A percentile compares a stretch with the other conserved stretches of the same genome.
Conservation (phyloP, 2,888 invertebrate genomes). For the Anorthoa munda region DNA sequence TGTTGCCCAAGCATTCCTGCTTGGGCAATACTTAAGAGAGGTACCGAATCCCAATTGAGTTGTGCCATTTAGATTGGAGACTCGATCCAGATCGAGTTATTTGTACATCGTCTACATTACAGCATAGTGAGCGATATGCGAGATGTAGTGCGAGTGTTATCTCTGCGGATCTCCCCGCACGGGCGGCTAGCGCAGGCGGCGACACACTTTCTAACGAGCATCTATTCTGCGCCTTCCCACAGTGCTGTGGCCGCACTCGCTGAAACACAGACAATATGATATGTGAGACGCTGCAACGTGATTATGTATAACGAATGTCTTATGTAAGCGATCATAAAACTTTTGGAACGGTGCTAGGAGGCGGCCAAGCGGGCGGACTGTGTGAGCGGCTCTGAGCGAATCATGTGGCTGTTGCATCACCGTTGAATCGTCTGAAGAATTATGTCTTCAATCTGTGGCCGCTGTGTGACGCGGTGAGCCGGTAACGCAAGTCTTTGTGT, state of each 20-base stretch:
- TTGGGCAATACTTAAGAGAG: background rate
- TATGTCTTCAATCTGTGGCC: background rate
- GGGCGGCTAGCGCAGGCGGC: background rate
- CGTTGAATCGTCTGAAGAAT: background rate
- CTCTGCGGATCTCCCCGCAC: slow-evolving; percentile 13
- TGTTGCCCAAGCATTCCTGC: too few relatives aligned
- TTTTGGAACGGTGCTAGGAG: slow-evolving; percentile 22
- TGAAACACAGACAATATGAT: slow-evolving; percentile 15
- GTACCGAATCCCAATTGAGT: background rate
- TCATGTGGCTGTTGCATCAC: background rate
- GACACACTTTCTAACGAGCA: slow-evolving; percentile 55
- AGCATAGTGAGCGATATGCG: slow-evolving; percentile 22
- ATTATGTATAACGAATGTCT: slow-evolving; percentile 48
- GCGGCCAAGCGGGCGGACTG: background rate
- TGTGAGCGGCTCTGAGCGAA: background rate
- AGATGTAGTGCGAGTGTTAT: slow-evolving; percentile 13
- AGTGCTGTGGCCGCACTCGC: slow-evolving; percentile 11
- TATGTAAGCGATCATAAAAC: slow-evolving; percentile 52
- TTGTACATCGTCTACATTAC: background rate
- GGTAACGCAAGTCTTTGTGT: background rate
- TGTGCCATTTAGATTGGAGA: background rate
- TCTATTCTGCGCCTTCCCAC: slow-evolving; percentile 15
- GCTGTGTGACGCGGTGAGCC: background rate
- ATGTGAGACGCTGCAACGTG: slow-evolving; percentile 25
- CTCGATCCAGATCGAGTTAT: background rate